Conservation (phyloP, 2,113 vertebrate genomes). For the Atrichornis clamosus region DNA sequence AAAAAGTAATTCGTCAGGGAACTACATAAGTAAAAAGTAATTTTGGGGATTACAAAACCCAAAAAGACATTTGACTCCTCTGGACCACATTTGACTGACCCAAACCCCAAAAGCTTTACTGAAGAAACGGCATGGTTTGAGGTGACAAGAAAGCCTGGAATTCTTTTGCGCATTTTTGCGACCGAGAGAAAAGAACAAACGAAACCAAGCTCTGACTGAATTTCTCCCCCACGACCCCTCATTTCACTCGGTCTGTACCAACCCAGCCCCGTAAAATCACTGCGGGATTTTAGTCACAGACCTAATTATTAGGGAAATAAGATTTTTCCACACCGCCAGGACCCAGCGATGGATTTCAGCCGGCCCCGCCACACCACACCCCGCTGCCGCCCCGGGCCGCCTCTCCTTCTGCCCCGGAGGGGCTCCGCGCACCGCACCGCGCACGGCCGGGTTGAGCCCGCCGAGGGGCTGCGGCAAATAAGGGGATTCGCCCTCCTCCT, state of each 20-base stretch:
- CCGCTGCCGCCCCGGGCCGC: background rate
- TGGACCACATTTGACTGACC: background rate
- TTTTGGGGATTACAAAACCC: background rate
- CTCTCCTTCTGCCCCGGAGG: background rate
- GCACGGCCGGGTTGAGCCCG: background rate
- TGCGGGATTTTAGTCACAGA: background rate
- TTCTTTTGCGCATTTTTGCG: background rate
- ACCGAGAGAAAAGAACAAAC: background rate
- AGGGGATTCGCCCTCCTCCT: background rate
- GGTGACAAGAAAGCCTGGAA: background rate
- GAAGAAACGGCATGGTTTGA: background rate
- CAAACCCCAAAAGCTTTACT: background rate
- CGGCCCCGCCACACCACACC: background rate
- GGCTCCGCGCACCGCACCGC: background rate
- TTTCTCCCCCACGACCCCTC: too few relatives aligned
- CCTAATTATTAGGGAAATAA: background rate
- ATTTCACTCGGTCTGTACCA: background rate
- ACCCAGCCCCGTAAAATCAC: background rate
- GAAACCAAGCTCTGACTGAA: background rate
- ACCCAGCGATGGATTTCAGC: fast-evolving
- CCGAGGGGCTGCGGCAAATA: background rate
- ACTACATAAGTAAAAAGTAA: background rate
- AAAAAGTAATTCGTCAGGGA: background rate
- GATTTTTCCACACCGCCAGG: background rate
- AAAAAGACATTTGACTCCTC: background rate